phyloP scores from a whole-genome alignment of 2,113 vertebrate species.

The Alethe diademata region DNA sequence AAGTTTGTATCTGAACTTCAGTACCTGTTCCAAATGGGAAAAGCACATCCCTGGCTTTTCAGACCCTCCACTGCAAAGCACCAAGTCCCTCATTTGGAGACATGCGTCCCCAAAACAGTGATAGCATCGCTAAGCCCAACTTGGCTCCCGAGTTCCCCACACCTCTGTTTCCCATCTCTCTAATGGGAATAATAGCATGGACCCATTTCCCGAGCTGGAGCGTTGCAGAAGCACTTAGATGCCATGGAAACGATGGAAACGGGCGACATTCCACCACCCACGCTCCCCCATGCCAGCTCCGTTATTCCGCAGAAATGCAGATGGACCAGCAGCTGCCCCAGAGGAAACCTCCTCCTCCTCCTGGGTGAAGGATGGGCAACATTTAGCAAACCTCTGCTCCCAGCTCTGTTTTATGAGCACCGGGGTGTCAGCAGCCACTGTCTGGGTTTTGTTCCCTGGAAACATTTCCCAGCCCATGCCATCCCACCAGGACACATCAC shows the following conservation, averaged over 20 bases:
- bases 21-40: not conserved
- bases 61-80: not conserved
- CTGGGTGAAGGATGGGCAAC: not conserved
- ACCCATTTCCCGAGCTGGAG: not conserved
- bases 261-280: constrained; percentile 24
- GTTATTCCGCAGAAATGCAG: constrained; percentile 27
- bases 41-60: not conserved
- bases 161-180: constrained; percentile 24
- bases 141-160: not conserved
- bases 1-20: not conserved
- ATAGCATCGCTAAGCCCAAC: not conserved
- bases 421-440: accelerated
- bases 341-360: not conserved
- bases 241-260: constrained; percentile 62
- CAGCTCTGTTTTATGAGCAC: accelerated
- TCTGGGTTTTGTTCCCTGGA: not conserved
- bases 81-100: not conserved
- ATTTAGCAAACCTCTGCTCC: not conserved
- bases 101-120: accelerated
- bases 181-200: not conserved
- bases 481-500: not conserved
- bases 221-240: constrained; percentile 13
- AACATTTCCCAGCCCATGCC: not conserved
- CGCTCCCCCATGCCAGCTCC: not conserved
- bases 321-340: not conserved